phyloP scores from a whole-genome alignment of 2,113 vertebrate genomes.

The Oryctolagus cuniculus region DNA sequence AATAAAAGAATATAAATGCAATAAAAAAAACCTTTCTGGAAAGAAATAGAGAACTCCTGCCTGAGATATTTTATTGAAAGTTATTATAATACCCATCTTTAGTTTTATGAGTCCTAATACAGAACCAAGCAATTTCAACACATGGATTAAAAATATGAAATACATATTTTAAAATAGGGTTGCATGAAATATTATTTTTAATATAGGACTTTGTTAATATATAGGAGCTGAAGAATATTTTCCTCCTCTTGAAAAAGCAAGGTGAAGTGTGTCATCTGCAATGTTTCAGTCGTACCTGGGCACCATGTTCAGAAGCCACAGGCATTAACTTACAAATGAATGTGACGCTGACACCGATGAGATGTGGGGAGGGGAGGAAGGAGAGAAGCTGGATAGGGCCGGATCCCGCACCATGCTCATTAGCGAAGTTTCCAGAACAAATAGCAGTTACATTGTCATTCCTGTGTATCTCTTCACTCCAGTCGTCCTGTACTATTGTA shows the following conservation, averaged over 20 bases:
- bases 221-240: constrained; percentile 4
- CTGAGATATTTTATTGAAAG: constrained; percentile 88
- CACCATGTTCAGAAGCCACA: neutral
- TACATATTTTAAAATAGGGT: constrained; percentile 85
- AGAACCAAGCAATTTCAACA: constrained; percentile 86
- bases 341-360: neutral
- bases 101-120: constrained; percentile 86
- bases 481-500: neutral
- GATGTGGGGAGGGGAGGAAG: too few species aligned
- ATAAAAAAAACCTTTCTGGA: constrained; percentile 85
- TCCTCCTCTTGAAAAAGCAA: neutral
- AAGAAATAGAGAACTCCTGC: constrained; percentile 84
- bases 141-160: constrained; percentile 85
- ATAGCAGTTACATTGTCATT: neutral
- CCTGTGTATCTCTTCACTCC: neutral
- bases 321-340: neutral
- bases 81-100: constrained; percentile 89
- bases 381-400: neutral
- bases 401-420: neutral
- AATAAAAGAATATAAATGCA: constrained; percentile 85
- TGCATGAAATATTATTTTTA: constrained; percentile 86
- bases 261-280: neutral
- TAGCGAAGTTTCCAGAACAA: neutral
- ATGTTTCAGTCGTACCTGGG: fast-evolving
- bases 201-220: constrained; percentile 82